Conservation (phyloP, 2,113 vertebrate genomes). For the Oryzias melastigma region DNA sequence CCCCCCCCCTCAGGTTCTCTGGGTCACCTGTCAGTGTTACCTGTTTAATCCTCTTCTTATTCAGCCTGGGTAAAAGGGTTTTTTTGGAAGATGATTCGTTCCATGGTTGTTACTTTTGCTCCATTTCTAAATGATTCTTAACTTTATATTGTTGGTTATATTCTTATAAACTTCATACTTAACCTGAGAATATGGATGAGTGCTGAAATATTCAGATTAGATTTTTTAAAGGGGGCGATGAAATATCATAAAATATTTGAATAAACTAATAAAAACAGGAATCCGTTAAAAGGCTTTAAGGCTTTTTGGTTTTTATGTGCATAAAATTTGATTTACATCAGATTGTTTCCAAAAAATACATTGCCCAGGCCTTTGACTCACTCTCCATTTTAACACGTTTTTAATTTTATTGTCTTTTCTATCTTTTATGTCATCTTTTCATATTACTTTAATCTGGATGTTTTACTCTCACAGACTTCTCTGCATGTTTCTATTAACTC, state of each 20-base stretch:
- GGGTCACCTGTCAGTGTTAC: not conserved
- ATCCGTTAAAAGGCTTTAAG: not conserved
- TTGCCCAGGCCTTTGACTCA: slow-evolving; percentile 34
- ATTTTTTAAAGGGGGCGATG: not conserved
- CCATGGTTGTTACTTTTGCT: too few species aligned
- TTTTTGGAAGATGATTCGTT: slow-evolving; percentile 29
- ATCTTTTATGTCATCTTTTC: slow-evolving; percentile 17
- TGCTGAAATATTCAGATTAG: not conserved
- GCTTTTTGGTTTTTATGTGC: not conserved
- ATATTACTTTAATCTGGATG: slow-evolving; percentile 13
- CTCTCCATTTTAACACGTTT: not conserved
- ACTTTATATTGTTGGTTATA: too few species aligned
- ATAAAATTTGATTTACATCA: too few species aligned
- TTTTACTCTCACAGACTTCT: not conserved
- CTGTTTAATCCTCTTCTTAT: slow-evolving; percentile 3
- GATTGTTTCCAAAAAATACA: slow-evolving; percentile 35
- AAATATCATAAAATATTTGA: too few species aligned
- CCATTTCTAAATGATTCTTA: too few species aligned
- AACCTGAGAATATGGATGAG: too few species aligned
- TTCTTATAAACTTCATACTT: too few species aligned
- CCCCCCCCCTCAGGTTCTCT: slow-evolving; percentile 9
- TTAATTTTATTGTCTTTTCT: slow-evolving; percentile 15
- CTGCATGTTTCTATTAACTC: slow-evolving; percentile 25
- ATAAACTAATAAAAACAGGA: too few species aligned
- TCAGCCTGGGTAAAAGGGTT: slow-evolving; percentile 45